phyloP scores from a whole-genome alignment of 2,797 vertebrate species.

The Helostoma temminkii region DNA sequence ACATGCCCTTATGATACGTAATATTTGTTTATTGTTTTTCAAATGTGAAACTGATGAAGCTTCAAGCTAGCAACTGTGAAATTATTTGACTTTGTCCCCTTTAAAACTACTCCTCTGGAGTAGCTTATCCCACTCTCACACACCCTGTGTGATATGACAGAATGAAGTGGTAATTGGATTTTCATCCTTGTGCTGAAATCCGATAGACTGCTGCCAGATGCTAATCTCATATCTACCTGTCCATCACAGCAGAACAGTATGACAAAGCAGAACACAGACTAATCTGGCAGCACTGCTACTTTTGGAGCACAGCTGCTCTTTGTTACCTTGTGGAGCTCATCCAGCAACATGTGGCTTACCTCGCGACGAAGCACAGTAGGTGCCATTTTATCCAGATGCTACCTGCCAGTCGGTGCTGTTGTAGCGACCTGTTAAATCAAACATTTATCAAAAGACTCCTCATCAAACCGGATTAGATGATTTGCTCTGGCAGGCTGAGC shows the following conservation, averaged over 20 bases:
- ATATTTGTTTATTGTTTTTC: conserved; percentile 1
- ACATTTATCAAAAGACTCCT: conserved; percentile 9
- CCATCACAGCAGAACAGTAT: conserved; percentile 44
- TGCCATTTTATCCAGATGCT: conserved; percentile 62
- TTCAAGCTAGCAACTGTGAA: conserved; percentile 8
- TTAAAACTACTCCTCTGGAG: conserved; percentile 23
- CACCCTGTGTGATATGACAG: conserved; percentile 43
- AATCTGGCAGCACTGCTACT: conserved; percentile 34
- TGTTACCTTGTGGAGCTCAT: conserved; percentile 43
- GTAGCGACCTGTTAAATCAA: conserved; percentile 14
- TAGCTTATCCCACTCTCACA: conserved; percentile 36
- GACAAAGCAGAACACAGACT: conserved; percentile 40
- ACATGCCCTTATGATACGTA: too few species aligned
- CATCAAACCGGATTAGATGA: conserved; percentile 30
- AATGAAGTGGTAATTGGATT: conserved; percentile 76
- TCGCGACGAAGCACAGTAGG: conserved; percentile 43
- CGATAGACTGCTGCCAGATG: conserved; percentile 66
- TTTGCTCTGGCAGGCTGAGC: conserved; percentile 25
- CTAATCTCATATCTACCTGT: conserved; percentile 71
- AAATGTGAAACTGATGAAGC: conserved; percentile 4
- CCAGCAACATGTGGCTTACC: conserved; percentile 29
- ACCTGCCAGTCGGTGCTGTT: conserved; percentile 40
- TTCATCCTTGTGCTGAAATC: conserved; percentile 65
- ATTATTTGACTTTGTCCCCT: conserved; percentile 14
- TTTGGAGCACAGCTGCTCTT: conserved; percentile 50